Percentiles rank a stretch among this genome's conserved stretches.
phyloP scores from a whole-genome alignment of 2,888 invertebrate species.

The Heliconius charithonia region DNA sequence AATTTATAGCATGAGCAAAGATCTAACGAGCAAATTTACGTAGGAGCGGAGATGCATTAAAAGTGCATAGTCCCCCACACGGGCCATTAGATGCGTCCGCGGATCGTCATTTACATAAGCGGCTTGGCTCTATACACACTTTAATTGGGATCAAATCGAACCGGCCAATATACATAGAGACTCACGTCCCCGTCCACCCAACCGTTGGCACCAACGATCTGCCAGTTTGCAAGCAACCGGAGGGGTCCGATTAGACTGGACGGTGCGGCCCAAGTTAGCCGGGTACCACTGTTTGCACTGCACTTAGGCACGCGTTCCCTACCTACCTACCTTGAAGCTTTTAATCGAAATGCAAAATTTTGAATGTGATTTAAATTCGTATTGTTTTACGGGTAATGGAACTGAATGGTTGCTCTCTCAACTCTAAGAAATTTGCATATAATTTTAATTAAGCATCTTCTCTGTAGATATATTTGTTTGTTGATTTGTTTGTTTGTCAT shows the following conservation, averaged over 20 bases:
- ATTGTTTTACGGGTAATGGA: slow-evolving; percentile 68
- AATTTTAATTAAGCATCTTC: slow-evolving; percentile 57
- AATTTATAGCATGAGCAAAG: slow-evolving; percentile 5
- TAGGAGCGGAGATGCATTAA: slow-evolving; percentile 53
- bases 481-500: slow-evolving; percentile 31
- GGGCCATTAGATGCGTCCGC: slow-evolving; percentile 82
- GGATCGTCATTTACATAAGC: slow-evolving; percentile 83
- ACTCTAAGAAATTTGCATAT: slow-evolving; percentile 70
- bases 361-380: slow-evolving; percentile 80
- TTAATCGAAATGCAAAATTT: slow-evolving; percentile 81
- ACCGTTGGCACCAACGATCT: slow-evolving; percentile 48
- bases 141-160: slow-evolving; percentile 80
- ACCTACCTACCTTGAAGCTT: slow-evolving; percentile 69
- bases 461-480: slow-evolving; percentile 47
- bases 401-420: slow-evolving; percentile 60
- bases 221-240: slow-evolving; percentile 47
- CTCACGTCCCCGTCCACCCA: slow-evolving; percentile 49
- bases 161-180: slow-evolving; percentile 65
- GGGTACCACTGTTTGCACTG: slow-evolving; percentile 75
- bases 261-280: slow-evolving; percentile 71
- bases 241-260: slow-evolving; percentile 60
- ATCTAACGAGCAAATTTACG: slow-evolving; percentile 7
- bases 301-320: slow-evolving; percentile 68
- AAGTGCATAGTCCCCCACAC: slow-evolving; percentile 71
- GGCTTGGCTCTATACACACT: slow-evolving; percentile 80